A percentile compares a stretch with the other conserved stretches of the same genome.
Evolutionary conservation across 2,113 vertebrate species (phyloP).

Genomic region (Crotalus helleri): DNA sequence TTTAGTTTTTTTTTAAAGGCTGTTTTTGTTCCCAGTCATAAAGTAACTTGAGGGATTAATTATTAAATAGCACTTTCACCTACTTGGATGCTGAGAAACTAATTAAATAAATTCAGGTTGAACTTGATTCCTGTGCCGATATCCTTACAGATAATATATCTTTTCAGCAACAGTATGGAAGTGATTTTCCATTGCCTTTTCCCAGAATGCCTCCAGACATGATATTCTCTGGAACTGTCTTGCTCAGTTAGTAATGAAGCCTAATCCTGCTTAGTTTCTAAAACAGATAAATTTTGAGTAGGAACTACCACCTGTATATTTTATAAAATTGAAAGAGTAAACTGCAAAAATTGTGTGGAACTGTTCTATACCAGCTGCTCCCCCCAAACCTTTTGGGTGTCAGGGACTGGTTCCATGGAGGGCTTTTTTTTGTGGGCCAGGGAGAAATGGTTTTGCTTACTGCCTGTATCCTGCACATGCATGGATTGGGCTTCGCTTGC

Average conservation of each 20-base stretch:
- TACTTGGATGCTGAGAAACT: background rate
- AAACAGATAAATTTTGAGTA: background rate
- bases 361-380: background rate
- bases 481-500: background rate
- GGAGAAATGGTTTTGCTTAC: background rate
- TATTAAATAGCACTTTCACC: background rate
- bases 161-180: background rate
- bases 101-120: background rate
- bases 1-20: slow-evolving; percentile 54
- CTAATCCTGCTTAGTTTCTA: background rate
- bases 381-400: background rate
- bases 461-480: background rate
- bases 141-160: background rate
- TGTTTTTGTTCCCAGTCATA: slow-evolving; percentile 51
- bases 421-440: background rate
- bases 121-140: background rate
- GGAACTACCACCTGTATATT: background rate
- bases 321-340: slow-evolving; percentile 13
- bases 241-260: background rate
- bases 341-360: background rate
- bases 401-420: background rate
- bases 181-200: background rate
- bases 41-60: slow-evolving; percentile 35
- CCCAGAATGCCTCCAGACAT: background rate
- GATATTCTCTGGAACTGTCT: background rate